Base-by-base conservation (phyloP, 2,797 vertebrate species). In the Menidia menidia region DNA sequence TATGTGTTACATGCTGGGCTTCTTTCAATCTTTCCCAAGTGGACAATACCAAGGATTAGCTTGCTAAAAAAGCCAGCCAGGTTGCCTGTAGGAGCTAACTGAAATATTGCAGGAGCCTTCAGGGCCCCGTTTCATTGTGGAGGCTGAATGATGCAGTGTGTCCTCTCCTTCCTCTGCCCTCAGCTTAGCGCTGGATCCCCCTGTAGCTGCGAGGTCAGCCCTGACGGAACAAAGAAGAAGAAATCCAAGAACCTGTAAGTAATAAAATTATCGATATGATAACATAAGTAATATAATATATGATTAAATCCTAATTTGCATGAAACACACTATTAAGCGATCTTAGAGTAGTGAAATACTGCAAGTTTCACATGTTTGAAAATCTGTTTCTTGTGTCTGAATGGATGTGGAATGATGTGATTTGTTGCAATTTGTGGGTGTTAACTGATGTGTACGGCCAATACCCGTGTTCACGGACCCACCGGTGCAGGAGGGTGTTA, bases 161-260 rank as follows among this genome's bases (percentile, higher is more conserved):
- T 93, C 70, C 78, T 92, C 89, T 93, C 77, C 90, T 80, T 93
- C 90, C 80, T 90, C 66, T 92, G 79, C 89, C 86, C 44, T 39
- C 94, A 97, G 96, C 94, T 97, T 89, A 97, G 95, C 0, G 91
- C 92, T 0, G 93, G 96, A 73, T 89, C 95, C 50, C 67, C 93
- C 60, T 94, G 94, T 87, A 94, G 93, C 83, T 96, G 95, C 59
- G 95, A 97, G 0, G 92, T 95, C 25, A 78, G 92, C 53, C 93
- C 95, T 0, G 92, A 94, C 69, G 94, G 94, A 42, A 90, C 90
- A 81, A 94, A 85, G 94, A 96, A 98, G 93, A 97, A 96, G 89
- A 95, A 92, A 82, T 93, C 95, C 94, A 97, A 95, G 93, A 97
- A 94, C 88, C 92, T 98, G 97, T 99, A 91, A 93, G 97, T 97